Percentiles rank a stretch among this genome's conserved stretches.
phyloP scores from a whole-genome alignment of 2,888 invertebrate species.

The Rhyacophila evoluta region DNA sequence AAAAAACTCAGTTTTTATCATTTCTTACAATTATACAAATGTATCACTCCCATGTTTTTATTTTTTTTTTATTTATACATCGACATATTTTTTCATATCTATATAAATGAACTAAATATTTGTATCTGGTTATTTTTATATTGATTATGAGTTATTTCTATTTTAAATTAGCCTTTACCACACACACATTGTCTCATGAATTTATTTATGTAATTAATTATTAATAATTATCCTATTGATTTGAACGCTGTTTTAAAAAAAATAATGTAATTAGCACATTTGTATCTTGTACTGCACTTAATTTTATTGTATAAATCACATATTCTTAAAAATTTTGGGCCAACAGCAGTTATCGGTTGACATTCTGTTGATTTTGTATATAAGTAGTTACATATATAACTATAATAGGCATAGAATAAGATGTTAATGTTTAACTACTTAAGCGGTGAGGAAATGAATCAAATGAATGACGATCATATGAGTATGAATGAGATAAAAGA shows the following conservation, averaged over 20 bases:
- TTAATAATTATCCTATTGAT: not conserved
- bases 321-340: slow-evolving; percentile 36
- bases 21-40: too few relatives aligned
- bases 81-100: too few relatives aligned
- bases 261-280: slow-evolving; percentile 10
- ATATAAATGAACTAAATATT: too few relatives aligned
- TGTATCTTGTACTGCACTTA: not conserved
- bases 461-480: slow-evolving; percentile 30
- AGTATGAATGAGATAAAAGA: slow-evolving; percentile 13
- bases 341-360: slow-evolving; percentile 38
- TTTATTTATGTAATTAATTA: not conserved
- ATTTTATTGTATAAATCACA: not conserved
- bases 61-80: not conserved
- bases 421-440: slow-evolving; percentile 52
- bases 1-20: too few relatives aligned
- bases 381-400: slow-evolving; percentile 43
- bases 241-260: not conserved
- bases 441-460: slow-evolving; percentile 36
- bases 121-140: too few relatives aligned
- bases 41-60: not conserved
- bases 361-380: slow-evolving; percentile 51
- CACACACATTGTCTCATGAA: not conserved
- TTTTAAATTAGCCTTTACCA: too few relatives aligned
- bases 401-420: slow-evolving; percentile 35
- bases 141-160: too few relatives aligned